Evolutionary conservation across 2,888 invertebrate species (phyloP), one percentile per base, ranked within the genome.

Genomic region (Tachina grossa): DNA sequence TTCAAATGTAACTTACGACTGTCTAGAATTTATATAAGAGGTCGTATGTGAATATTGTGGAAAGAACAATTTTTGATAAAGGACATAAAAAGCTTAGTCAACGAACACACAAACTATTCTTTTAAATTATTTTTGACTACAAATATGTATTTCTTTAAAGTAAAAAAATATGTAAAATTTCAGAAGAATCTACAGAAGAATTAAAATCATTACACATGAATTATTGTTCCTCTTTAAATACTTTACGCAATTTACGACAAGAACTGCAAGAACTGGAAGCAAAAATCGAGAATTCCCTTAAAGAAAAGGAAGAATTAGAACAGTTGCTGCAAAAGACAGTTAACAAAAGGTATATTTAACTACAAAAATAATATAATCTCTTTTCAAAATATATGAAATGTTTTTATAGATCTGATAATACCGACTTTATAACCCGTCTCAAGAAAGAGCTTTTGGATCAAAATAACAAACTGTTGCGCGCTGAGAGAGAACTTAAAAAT

Each of bases 361-460:
- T n/a, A 22, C 22, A 43, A 57, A 19, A 13, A 47, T 45, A 55
- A n/a, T 13, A 0, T 57, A 13, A 49, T 14, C 0, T 13, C 45
- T 31, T 19, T 49, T 39, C 39, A 47, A 41, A 6, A 57, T n/a
- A 9, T 47, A 14, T 31, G 0, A 9, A 55, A n/a, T 8, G 11
- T 57, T 55, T 31, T 74, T 63, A 9, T n/a, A 75, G 90, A 76
- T 49, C 88, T 45, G 92, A 93, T 49, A 90, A 90, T 71, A 80
- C 88, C 2, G 92, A 92, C 39, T 66, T 88, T 0, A 84, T 92
- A 45, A 87, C 88, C 0, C 92, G 91, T 81, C 63, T 93, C 0
- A 89, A 90, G 45, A 92, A 91, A 63, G 93, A 93, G 59, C 77
- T 93, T 3, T 80, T 89, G 10, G 93, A 93, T 9, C 93, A 93